Evolutionary conservation across 1,140 invertebrate genomes (phyloP), one percentile per base, ranked within the genome.

Genomic region (Pissodes strobi): DNA sequence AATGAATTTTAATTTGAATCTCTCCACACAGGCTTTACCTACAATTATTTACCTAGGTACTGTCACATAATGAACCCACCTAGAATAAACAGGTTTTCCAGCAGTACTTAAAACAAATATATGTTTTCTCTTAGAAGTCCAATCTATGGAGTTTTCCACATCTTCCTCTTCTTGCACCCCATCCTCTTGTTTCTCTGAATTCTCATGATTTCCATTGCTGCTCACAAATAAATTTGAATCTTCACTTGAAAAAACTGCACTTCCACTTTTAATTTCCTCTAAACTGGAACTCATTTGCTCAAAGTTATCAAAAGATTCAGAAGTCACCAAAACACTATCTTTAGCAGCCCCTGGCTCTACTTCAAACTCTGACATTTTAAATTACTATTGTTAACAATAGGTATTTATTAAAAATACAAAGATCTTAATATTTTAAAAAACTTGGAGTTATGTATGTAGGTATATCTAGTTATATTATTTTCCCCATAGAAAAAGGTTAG

Each of bases 31-130:
- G n/a, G n/a, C n/a, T n/a, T n/a, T n/a, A n/a, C n/a, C n/a, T n/a
- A n/a, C n/a, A n/a, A n/a, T n/a, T n/a, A n/a, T n/a, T n/a, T n/a
- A n/a, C n/a, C n/a, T n/a, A n/a, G n/a, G n/a, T n/a, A n/a, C n/a
- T n/a, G n/a, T n/a, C n/a, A n/a, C n/a, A n/a, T n/a, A n/a, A n/a
- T n/a, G n/a, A n/a, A 12, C 21, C 19, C 56, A 94, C 85, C 94
- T 87, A 21, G 93, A 94, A 80, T 97, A 98, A 64, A 98, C 94
- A 17, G 95, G 95, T 81, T 98, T 98, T 9, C 95, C 95, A 13
- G 95, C 91, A 75, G 94, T 89, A 81, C 94, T 97, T 5, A 98
- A 78, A 68, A 98, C 91, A 80, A 98, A 97, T 30, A 98, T 86
- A 81, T 98, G 95, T 77, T 95, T 95, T 49, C 87, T 89, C 68